phyloP scores from a whole-genome alignment of 2,797 vertebrate species.

The Uromys caudimaculatus region DNA sequence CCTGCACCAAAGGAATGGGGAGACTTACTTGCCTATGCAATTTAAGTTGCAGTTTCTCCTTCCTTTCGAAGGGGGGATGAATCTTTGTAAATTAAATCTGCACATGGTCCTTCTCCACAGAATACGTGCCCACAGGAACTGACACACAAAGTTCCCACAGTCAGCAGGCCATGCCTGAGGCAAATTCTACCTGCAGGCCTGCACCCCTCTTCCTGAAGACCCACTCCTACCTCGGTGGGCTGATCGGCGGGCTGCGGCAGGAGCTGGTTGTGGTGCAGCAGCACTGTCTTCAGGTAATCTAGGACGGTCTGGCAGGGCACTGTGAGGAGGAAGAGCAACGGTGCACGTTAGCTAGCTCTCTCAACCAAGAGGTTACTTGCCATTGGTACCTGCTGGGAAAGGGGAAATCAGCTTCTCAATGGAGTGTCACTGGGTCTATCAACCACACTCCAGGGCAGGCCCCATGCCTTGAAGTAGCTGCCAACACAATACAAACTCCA shows the following conservation, averaged over 20 bases:
- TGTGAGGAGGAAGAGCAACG: slow-evolving; percentile 85
- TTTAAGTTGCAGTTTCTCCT: neutral
- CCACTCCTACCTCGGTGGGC: slow-evolving; percentile 93
- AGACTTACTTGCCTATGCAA: neutral
- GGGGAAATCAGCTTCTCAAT: neutral
- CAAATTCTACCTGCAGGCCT: neutral
- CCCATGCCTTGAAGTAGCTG: neutral
- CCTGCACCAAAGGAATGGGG: neutral
- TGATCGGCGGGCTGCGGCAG: slow-evolving; percentile 93
- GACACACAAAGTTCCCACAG: neutral
- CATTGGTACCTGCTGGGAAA: neutral
- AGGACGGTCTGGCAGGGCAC: slow-evolving; percentile 98
- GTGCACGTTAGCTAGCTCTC: slow-evolving; percentile 20
- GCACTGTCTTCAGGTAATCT: slow-evolving; percentile 97
- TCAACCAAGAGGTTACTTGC: neutral
- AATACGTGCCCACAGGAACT: neutral
- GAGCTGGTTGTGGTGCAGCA: slow-evolving; percentile 97
- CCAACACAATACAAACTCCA: neutral
- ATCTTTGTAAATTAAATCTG: neutral
- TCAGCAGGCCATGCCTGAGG: neutral
- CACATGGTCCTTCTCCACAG: neutral
- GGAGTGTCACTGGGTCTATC: neutral
- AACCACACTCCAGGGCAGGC: neutral
- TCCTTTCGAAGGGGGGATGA: neutral
- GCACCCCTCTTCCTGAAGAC: neutral